Conservation (phyloP, 2,113 vertebrate genomes). For the Cheilinus undulatus region DNA sequence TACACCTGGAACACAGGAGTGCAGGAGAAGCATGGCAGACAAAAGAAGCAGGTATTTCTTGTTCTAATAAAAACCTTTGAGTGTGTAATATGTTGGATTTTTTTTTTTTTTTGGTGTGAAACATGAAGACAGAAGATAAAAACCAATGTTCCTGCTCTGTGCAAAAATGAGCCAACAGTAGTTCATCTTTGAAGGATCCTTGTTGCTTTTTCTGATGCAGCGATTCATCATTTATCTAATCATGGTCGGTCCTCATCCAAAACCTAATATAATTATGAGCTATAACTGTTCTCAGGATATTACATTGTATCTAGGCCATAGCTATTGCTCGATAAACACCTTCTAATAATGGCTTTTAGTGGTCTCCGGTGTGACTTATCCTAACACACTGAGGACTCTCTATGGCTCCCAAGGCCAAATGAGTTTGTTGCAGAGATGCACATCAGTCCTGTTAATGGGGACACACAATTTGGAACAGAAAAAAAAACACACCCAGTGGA, state of each 20-base stretch:
- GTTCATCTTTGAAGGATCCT: conserved; percentile 34
- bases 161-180: conserved; percentile 45
- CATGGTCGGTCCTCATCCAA: conserved; percentile 71
- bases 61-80: too few species aligned
- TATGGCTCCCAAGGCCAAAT: conserved; percentile 72
- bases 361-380: conserved; percentile 77
- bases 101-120: too few species aligned
- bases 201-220: conserved; percentile 32
- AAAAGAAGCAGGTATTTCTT: conserved; percentile 8
- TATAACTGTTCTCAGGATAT: conserved; percentile 77
- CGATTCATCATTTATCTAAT: conserved; percentile 78
- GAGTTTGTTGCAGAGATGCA: conserved; percentile 67
- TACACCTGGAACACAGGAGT: conserved; percentile 4
- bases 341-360: conserved; percentile 79
- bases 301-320: conserved; percentile 74
- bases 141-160: too few species aligned
- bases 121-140: too few species aligned
- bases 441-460: conserved; percentile 75
- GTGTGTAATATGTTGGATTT: too few species aligned
- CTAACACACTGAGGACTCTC: conserved; percentile 67
- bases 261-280: conserved; percentile 76
- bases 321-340: conserved; percentile 77
- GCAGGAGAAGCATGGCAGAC: neutral
- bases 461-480: conserved; percentile 27
- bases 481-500: conserved; percentile 40